Evolutionary conservation across 2,888 invertebrate genomes (phyloP), one percentile per base, ranked within the genome.

Genomic region (Thyatira batis): DNA sequence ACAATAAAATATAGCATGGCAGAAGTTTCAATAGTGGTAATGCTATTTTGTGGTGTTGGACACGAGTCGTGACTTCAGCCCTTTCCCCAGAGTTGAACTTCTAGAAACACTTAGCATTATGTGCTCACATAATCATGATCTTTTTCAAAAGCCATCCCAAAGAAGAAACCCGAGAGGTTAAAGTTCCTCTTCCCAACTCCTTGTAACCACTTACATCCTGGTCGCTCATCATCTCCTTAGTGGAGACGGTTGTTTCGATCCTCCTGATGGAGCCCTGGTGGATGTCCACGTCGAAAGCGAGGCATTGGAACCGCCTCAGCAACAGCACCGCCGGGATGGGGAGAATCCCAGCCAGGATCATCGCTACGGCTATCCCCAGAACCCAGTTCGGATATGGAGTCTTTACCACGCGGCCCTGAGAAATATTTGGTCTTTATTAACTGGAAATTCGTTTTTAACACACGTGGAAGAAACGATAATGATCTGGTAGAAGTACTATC

Each of bases 211-310:
- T 96, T 86, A 97, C 97, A 85, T 97, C 97, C 74, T 97, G 97
- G 73, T 97, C 97, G 63, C 96, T 97, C 93, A 98, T 97, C 98
- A 98, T 98, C 87, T 97, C 97, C 84, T 97, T 97, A 23, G 98
- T 98, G 20, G 97, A 97, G 10, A 97, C 97, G 0, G 98, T 98
- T 27, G 98, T 97, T 82, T 98, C 98, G 73, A 98, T 97, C 69
- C 98, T 94, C 72, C 97, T 93, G 83, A 98, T 97, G 61, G 97
- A 97, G 25, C 97, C 97, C 92, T 97, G 97, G 83, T 97, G 97
- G 76, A 98, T 97, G 86, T 97, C 96, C 73, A 97, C 94, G 80
- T 98, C 98, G 68, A 97, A 93, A 69, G 96, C 95, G 61, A 97
- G 94, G 78, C 97, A 97, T 85, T 97, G 97, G 94, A 97, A 98